Conservation (phyloP, 2,888 invertebrate species). For the Spicauda simplicius region DNA sequence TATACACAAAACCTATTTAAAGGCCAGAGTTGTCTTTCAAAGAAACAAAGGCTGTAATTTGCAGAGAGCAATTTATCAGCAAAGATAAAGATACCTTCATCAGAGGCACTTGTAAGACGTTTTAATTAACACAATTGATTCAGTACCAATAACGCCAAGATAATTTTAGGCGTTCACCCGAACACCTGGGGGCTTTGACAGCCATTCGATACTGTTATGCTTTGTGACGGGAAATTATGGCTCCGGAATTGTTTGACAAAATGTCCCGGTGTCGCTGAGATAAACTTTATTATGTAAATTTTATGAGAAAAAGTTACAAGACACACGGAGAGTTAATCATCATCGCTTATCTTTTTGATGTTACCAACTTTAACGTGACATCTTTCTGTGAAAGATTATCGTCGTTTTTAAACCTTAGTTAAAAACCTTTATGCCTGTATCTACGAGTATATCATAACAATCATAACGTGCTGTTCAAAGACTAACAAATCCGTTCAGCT, state of each 20-base stretch:
- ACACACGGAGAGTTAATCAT: neutral
- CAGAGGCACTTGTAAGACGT: conserved; percentile 51
- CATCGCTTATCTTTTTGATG: no score
- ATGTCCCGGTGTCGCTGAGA: neutral
- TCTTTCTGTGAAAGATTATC: no score
- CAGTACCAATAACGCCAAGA: conserved; percentile 68
- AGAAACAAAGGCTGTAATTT: conserved; percentile 12
- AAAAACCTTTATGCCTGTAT: no score
- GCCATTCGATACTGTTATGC: conserved; percentile 57
- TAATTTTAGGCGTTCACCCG: conserved; percentile 61
- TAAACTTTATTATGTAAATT: neutral
- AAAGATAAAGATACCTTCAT: conserved; percentile 39
- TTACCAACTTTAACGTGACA: no score
- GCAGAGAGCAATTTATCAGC: conserved; percentile 41
- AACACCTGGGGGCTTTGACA: conserved; percentile 67
- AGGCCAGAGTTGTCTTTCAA: neutral
- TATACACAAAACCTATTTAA: conserved; percentile 7
- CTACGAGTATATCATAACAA: no score
- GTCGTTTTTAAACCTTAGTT: no score
- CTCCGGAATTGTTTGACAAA: neutral
- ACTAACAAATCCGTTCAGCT: no score
- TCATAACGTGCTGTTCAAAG: no score
- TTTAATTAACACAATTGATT: conserved; percentile 67
- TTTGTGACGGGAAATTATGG: conserved; percentile 23
- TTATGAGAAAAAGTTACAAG: neutral